Base-by-base conservation (phyloP, 2,888 invertebrate species). In the Agapostemon virescens region DNA sequence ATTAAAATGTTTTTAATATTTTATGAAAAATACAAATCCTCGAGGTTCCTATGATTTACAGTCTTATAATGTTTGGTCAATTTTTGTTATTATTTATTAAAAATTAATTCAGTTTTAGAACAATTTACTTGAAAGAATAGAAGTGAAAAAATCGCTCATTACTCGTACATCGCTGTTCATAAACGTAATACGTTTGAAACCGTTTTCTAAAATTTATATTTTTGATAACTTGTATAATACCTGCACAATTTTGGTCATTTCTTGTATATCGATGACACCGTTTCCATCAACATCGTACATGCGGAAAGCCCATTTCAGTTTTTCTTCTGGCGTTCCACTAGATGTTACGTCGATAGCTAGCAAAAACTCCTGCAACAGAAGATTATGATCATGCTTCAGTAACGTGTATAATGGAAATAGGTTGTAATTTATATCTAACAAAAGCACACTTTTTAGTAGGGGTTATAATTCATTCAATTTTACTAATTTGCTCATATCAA, bases 181-280 rank as follows among this genome's bases (percentile, higher is more conserved):
- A 3, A 5, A 26, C 26, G 26, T 55, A 20, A n/a, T 17, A 20
- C 26, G 0, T 7, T 17, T 20, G 9, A 61, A 17, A 61, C 20
- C 33, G 23, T 58, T 55, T 30, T 1, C 15, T 15, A 17, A 30
- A 58, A 58, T 58, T 58, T 20, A 30, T 15, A 58, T 33, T 20
- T 30, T 20, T 17, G 2, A n/a, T 11, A 26, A n/a, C 74, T 20
- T 20, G 9, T 13, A 42, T 40, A 58, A 52, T 93, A 98, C 98
- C 97, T 98, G 98, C 86, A 99, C 98, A 92, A 99, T 99, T 95
- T 99, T 98, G 86, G 98, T 98, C 99, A 99, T 99, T 95, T 99
- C 99, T 93, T 98, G 98, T 90, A 98, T 98, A 93, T 99, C 98
- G 93, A 99, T 99, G 90, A 98, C 98, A 81, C 98, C 99, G 92